Evolutionary conservation across 2,797 vertebrate species (phyloP).

Genomic region (Schizopygopsis pylzovi): DNA sequence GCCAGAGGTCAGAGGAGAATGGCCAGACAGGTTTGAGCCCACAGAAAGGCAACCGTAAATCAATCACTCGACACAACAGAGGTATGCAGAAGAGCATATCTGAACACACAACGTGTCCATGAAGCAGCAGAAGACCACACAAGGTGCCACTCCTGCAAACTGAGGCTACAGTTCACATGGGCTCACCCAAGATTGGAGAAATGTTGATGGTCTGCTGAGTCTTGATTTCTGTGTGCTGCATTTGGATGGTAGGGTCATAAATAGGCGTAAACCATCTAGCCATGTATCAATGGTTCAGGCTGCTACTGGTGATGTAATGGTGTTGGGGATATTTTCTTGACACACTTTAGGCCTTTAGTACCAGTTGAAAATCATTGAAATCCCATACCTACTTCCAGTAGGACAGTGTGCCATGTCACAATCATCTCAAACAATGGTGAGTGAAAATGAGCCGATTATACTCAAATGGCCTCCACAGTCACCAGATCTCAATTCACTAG

Average conservation of each 20-base stretch:
- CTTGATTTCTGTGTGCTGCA: background rate
- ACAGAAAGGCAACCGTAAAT: background rate
- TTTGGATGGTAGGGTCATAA: background rate
- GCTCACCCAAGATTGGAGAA: background rate
- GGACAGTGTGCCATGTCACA: background rate
- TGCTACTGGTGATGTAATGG: background rate
- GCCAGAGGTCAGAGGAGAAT: background rate
- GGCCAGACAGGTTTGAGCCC: background rate
- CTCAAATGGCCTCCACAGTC: background rate
- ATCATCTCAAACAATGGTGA: background rate
- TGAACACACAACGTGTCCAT: background rate
- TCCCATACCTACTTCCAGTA: background rate
- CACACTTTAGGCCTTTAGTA: background rate
- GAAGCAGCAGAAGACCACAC: background rate
- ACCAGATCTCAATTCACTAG: background rate
- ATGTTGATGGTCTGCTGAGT: background rate
- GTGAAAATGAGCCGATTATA: background rate
- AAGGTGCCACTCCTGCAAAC: background rate
- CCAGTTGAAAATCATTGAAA: background rate
- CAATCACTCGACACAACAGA: background rate
- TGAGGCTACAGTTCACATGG: background rate
- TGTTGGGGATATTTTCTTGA: background rate
- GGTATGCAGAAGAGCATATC: background rate
- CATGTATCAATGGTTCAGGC: background rate
- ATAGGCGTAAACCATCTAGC: background rate